A percentile compares a stretch with the other conserved stretches of the same genome.
These are phyloP conservation scores for Edolisoma coerulescens DNA, from an alignment of 2,113 vertebrate species.

Conservation along the genomic window DNA sequence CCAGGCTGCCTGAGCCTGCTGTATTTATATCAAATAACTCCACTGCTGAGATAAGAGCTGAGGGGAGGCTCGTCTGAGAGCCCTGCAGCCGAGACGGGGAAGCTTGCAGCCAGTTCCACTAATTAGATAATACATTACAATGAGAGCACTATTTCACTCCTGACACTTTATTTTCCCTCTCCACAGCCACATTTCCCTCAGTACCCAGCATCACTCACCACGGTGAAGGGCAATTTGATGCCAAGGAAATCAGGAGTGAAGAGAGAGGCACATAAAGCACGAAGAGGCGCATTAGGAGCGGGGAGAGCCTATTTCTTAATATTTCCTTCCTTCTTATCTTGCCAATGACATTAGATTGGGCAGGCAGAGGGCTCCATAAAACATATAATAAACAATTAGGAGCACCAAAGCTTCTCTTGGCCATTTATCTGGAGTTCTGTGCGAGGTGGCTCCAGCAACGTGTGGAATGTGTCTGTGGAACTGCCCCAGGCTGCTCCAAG, in stretches of 20 bases:
- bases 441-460: neutral
- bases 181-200: neutral
- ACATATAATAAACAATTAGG: neutral
- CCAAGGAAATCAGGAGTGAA: neutral
- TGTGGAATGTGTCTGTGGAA: neutral
- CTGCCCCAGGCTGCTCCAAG: neutral
- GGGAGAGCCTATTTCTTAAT: neutral
- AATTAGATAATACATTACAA: neutral
- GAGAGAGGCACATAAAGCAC: neutral
- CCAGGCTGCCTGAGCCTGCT: neutral
- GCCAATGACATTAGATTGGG: neutral
- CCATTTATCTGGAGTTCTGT: neutral
- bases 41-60: neutral
- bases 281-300: neutral
- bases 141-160: neutral
- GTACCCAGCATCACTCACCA: neutral
- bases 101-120: neutral
- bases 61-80: neutral
- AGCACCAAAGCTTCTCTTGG: neutral
- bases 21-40: fast-evolving
- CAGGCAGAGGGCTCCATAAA: neutral
- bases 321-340: neutral
- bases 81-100: neutral
- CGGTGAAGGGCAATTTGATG: neutral
- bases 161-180: neutral